Evolutionary conservation across 2,888 invertebrate genomes (phyloP).

Genomic region (Micropterix aruncella): DNA sequence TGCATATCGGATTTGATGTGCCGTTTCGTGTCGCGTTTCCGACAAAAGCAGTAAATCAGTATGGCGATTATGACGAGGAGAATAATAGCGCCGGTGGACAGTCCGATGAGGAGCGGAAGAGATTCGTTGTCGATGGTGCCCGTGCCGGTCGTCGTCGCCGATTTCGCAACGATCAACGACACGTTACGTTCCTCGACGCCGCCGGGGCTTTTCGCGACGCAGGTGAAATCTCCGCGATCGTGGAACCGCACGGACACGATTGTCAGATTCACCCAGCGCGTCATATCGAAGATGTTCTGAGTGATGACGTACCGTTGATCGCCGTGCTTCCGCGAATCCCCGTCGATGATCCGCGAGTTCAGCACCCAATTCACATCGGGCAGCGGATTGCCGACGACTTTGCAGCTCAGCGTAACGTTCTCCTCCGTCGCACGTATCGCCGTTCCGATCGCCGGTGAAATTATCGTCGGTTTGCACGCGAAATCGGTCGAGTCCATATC

Average conservation of each 20-base stretch:
- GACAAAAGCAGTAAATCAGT: conserved; percentile 43
- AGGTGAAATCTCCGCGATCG: conserved; percentile 63
- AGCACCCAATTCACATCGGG: conserved; percentile 65
- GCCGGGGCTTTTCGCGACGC: conserved; percentile 70
- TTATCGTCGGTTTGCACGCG: conserved; percentile 68
- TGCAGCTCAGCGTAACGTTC: conserved; percentile 60
- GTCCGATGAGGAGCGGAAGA: conserved; percentile 38
- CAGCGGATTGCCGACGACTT: conserved; percentile 58
- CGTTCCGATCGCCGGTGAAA: conserved; percentile 43
- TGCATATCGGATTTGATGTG: conserved; percentile 43
- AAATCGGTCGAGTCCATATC: conserved; percentile 57
- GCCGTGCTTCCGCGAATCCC: conserved; percentile 32
- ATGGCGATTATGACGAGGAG: conserved; percentile 34
- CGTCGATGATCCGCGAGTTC: conserved; percentile 47
- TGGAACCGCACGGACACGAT: conserved; percentile 44
- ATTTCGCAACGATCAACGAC: conserved; percentile 38
- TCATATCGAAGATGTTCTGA: conserved; percentile 30
- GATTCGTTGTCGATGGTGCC: conserved; percentile 41
- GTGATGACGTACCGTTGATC: conserved; percentile 33
- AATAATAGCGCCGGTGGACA: conserved; percentile 32
- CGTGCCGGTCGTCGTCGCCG: conserved; percentile 30
- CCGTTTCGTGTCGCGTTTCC: conserved; percentile 33
- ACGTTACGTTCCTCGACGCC: conserved; percentile 67
- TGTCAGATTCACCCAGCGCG: conserved; percentile 54
- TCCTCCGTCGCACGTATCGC: conserved; percentile 47